Evolutionary conservation across 2,113 vertebrate species (phyloP), one percentile per base, ranked within the genome.

Genomic region (Megaleporinus macrocephalus): DNA sequence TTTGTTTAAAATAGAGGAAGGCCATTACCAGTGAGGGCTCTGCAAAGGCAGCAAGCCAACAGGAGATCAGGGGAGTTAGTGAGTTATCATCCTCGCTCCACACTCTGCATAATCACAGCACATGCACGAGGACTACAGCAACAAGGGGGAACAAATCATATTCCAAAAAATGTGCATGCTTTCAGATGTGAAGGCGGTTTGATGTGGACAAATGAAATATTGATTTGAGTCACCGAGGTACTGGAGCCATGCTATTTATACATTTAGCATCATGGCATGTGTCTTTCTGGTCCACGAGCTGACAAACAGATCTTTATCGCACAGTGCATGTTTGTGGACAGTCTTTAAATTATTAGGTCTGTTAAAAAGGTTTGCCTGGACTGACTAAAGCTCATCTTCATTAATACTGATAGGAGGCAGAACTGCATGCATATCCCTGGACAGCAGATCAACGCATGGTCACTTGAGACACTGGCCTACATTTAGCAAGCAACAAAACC

Each of bases 1-100:
- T 88, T 92, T 90, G 83, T 90, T 90, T 89, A 90, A 93, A 94
- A 92, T 91, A 90, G 91, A 80, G 79, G 63, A 83, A 87, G 49
- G 81, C 88, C 84, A 90, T 91, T 90, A 90, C 78, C 75, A 81
- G 65, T 20, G 65, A 73, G 87, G 81, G 84, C 63, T 87, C 68
- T 88, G 80, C 73, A 18, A 51, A 70, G 77, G 68, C 88, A 75
- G 68, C 78, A 57, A 81, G 84, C 76, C 78, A 83, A 78, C 68
- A 82, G 72, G 83, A 82, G 87, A 90, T 90, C 90, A 90, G 86
- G 89, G 79, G 89, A 92, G 83, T 85, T 90, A 70, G 76, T 65
- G 72, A 87, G 85, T 87, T 90, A 87, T 88, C 89, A 85, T 87
- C 82, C 84, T 51, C 74, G 81, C 83, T 82, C 66, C 47, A 57